phyloP scores from a whole-genome alignment of 2,797 vertebrate species.

The Labeo calbasu region DNA sequence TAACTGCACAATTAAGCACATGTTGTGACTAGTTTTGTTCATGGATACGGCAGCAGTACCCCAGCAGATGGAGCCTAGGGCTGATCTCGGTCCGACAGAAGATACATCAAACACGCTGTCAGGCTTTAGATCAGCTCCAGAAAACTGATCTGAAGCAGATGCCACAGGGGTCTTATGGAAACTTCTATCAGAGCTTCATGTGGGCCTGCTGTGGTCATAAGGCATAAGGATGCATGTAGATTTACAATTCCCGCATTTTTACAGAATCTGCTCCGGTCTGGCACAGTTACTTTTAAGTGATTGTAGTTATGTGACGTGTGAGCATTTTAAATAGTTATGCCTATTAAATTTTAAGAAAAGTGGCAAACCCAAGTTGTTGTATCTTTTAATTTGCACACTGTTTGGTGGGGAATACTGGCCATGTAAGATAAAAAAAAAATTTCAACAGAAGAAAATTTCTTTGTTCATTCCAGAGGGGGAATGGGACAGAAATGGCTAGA shows the following conservation, averaged over 20 bases:
- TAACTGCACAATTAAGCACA: constrained; percentile 52
- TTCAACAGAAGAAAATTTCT: background rate
- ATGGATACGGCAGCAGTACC: constrained; percentile 38
- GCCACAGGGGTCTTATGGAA: constrained; percentile 11
- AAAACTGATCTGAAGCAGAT: constrained; percentile 38
- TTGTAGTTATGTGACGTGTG: background rate
- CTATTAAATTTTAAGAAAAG: background rate
- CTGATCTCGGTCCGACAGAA: constrained; percentile 28
- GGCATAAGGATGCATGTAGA: background rate
- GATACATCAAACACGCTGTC: constrained; percentile 29
- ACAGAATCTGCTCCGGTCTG: background rate
- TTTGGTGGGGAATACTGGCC: background rate
- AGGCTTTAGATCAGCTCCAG: constrained; percentile 33
- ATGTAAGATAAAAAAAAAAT: fast-evolving
- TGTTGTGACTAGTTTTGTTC: constrained; percentile 37
- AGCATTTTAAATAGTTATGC: background rate
- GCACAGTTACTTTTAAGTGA: background rate
- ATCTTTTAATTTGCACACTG: background rate
- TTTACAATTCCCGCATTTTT: background rate
- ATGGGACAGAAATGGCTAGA: background rate
- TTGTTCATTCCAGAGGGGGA: background rate
- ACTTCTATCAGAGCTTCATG: constrained; percentile 67
- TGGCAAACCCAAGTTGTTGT: background rate
- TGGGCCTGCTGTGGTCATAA: constrained; percentile 65
- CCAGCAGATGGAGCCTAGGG: constrained; percentile 50